phyloP scores from a whole-genome alignment of 2,113 vertebrate genomes.

The Pandion haliaetus region DNA sequence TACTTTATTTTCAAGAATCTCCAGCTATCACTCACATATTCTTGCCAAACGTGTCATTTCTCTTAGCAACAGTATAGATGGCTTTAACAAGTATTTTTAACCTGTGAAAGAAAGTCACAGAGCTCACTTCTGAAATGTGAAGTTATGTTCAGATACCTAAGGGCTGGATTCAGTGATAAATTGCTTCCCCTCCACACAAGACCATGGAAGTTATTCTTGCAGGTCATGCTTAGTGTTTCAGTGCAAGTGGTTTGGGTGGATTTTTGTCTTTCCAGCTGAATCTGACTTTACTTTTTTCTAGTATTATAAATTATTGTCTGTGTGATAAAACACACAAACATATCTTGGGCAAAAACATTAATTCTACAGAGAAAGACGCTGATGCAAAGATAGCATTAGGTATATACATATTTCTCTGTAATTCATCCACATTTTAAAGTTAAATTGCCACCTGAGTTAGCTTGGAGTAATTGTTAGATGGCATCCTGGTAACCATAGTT shows the following conservation, averaged over 20 bases:
- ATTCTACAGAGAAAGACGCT: neutral
- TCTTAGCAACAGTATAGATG: slow-evolving; percentile 45
- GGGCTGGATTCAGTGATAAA: neutral
- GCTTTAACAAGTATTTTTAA: slow-evolving; percentile 58
- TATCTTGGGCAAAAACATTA: neutral
- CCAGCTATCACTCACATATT: slow-evolving; percentile 17
- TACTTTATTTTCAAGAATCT: slow-evolving; percentile 48
- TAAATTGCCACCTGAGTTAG: neutral
- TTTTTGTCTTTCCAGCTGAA: slow-evolving; percentile 12
- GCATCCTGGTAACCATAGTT: neutral
- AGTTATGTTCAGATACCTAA: neutral
- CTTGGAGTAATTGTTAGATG: neutral
- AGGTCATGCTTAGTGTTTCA: neutral
- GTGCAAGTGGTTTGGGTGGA: neutral
- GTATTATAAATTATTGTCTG: neutral
- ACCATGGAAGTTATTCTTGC: neutral
- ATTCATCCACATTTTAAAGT: neutral
- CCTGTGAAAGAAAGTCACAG: slow-evolving; percentile 31
- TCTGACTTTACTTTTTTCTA: neutral
- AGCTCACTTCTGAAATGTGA: slow-evolving; percentile 5
- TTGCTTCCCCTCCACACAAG: neutral
- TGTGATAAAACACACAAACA: neutral
- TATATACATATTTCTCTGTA: neutral
- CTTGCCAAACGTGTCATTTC: slow-evolving; percentile 49
- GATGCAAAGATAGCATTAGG: neutral